These are phyloP conservation scores for Sialia sialis DNA, from an alignment of 2,113 vertebrate species.

Conservation along the genomic window DNA sequence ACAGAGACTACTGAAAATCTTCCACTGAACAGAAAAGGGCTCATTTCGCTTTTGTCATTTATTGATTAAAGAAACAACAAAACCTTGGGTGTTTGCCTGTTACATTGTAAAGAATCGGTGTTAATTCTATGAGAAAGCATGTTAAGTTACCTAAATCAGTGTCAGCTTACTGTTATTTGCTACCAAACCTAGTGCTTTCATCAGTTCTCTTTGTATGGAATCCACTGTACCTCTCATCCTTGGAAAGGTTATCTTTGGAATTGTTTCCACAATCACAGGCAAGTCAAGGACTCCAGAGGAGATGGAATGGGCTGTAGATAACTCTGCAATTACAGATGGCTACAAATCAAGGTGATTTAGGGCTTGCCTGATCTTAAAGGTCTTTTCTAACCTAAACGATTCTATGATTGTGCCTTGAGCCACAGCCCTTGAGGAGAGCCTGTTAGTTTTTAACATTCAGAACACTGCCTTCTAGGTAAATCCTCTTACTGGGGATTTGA, in stretches of 20 bases:
- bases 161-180: neutral
- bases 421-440: neutral
- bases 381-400: neutral
- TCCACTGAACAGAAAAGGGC: neutral
- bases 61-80: neutral
- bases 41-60: neutral
- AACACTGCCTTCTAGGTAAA: slow-evolving; percentile 64
- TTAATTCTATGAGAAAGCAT: neutral
- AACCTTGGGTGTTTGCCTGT: neutral
- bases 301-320: neutral
- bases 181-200: neutral
- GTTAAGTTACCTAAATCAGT: neutral
- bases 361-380: neutral
- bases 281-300: slow-evolving; percentile 18
- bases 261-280: neutral
- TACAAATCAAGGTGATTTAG: slow-evolving; percentile 25
- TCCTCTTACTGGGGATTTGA: slow-evolving; percentile 68
- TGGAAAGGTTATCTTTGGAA: neutral
- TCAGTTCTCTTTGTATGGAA: neutral
- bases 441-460: slow-evolving; percentile 63
- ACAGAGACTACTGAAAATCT: neutral
- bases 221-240: neutral
- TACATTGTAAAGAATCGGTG: neutral
- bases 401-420: neutral
- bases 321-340: slow-evolving; percentile 6